Conservation (phyloP, 2,113 vertebrate genomes). For the Mormyrus iriodes region DNA sequence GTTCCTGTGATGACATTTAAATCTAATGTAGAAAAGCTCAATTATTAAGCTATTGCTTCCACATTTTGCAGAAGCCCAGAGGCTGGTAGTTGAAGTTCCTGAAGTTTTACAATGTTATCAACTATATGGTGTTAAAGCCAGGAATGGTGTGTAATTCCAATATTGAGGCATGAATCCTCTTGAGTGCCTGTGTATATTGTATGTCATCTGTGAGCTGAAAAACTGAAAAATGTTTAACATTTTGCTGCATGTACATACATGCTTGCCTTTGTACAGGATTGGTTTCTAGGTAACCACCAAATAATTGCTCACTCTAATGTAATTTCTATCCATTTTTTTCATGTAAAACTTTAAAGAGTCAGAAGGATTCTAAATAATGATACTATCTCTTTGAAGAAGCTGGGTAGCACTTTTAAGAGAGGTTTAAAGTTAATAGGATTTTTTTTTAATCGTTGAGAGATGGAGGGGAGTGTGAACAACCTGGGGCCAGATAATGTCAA, state of each 20-base stretch:
- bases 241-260: conserved; percentile 35
- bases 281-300: conserved; percentile 56
- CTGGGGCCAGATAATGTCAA: background rate
- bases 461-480: background rate
- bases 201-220: conserved; percentile 15
- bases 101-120: background rate
- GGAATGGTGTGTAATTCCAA: conserved; percentile 13
- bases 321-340: background rate
- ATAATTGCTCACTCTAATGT: conserved; percentile 42
- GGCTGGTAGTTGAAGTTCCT: background rate
- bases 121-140: background rate
- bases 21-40: background rate
- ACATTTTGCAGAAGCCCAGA: background rate
- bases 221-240: conserved; percentile 44
- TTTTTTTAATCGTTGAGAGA: background rate
- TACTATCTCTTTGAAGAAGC: background rate
- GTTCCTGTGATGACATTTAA: conserved; percentile 3
- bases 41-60: background rate
- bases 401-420: background rate
- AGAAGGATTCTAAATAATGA: background rate
- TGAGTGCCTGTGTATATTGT: background rate
- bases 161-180: conserved; percentile 11
- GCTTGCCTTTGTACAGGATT: conserved; percentile 43
- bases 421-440: background rate
- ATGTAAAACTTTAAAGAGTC: background rate